Base-by-base conservation (phyloP, 53 echinoderm and acorn worm genomes). In the Luidia sarsii region DNA sequence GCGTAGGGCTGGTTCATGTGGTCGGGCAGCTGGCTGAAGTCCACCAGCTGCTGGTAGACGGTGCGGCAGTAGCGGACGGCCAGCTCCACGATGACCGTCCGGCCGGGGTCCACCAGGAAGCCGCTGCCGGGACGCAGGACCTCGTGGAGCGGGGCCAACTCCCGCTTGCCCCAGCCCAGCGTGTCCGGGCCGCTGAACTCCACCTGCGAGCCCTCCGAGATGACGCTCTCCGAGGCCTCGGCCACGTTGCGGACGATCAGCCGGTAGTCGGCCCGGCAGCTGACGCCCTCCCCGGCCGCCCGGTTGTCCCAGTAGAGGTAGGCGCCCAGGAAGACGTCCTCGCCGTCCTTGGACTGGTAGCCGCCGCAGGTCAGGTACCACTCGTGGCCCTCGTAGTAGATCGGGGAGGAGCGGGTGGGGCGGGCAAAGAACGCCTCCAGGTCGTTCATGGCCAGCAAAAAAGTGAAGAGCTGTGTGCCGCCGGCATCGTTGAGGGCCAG, bases 141-240 rank as follows among this genome's bases (percentile, higher is more conserved):
- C 55, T 95, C 95, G 10, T 80, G 67, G 33, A 95, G 85, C 0
- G 95, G 87, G n/a, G 85, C 92, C 31, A 95, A 82, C 83, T 92
- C 95, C 34, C 92, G 75, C 80, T 95, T 95, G 41, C 95, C 95
- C 95, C 95, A 95, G 23, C 95, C 95, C 27, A 90, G 81, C 33
- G 92, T 90, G 64, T 85, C 84, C 3, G 95, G 88, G 28, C 92
- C 90, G 67, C 92, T 95, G 88, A 92, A 95, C 37, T 92, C 90
- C 2, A 95, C 92, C 71, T 95, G 95, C 19, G 86, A 85, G 2
- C 92, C 95, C 48, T 95, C 95, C 0, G 95, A 92, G 45, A 95
- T 88, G 19, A 92, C 82, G 80, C 95, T 95, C 62, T 92, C 91
- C 16, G 95, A 82, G 14, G 95, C 92, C 55, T 95, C 92, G 4